Conservation (phyloP, 2,113 vertebrate genomes). For the Eptesicus fuscus region DNA sequence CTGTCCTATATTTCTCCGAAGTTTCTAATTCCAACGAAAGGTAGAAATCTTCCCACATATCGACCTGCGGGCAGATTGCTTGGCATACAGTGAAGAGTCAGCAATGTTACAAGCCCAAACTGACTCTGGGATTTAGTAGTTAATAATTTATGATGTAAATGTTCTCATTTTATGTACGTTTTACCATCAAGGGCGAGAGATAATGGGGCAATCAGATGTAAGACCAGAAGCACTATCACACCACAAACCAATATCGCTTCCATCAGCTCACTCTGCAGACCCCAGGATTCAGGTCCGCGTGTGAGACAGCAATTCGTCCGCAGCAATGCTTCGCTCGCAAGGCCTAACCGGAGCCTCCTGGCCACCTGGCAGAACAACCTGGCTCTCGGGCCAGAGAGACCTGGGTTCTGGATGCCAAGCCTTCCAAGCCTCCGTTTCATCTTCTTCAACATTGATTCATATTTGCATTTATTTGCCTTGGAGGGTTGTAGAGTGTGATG, state of each 20-base stretch:
- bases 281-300: neutral
- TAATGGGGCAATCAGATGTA: neutral
- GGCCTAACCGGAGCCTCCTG: neutral
- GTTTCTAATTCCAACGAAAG: neutral
- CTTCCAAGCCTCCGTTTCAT: neutral
- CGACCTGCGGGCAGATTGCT: neutral
- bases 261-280: neutral
- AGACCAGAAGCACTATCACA: neutral
- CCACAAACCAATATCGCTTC: neutral
- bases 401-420: neutral
- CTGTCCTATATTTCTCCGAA: constrained; percentile 51
- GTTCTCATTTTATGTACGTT: constrained; percentile 14
- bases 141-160: constrained; percentile 1
- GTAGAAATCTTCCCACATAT: neutral
- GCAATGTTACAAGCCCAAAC: neutral
- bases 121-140: neutral
- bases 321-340: neutral
- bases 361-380: neutral
- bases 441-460: neutral
- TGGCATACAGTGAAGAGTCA: neutral
- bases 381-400: neutral
- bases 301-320: neutral
- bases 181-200: neutral
- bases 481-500: neutral
- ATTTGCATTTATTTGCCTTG: neutral